Conservation (phyloP, 2,113 vertebrate species). For the Brachyhypopomus gauderio region DNA sequence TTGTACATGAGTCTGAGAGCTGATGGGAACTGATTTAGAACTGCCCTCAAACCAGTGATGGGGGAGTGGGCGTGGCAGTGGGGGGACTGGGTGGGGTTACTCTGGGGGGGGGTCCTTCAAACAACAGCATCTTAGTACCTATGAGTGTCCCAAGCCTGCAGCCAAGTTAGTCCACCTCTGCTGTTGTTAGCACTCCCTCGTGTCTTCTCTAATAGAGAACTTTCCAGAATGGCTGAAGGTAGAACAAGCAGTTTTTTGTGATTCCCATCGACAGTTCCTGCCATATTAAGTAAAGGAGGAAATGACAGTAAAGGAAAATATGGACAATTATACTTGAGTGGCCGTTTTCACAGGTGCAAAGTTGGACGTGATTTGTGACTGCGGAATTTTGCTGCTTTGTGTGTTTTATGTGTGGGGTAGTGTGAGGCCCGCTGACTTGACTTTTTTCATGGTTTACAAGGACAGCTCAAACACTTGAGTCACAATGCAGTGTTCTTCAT, state of each 20-base stretch:
- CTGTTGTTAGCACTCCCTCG: constrained; percentile 36
- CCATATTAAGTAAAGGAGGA: constrained; percentile 7
- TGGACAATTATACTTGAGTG: background rate
- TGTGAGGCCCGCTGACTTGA: background rate
- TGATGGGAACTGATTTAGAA: constrained; percentile 39
- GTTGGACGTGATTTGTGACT: background rate
- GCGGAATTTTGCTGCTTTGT: background rate
- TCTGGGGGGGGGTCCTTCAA: constrained; percentile 7
- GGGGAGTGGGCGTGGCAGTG: background rate
- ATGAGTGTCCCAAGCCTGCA: background rate
- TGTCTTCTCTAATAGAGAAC: constrained; percentile 34
- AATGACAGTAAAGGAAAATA: constrained; percentile 6
- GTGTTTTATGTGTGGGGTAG: background rate
- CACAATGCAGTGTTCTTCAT: background rate
- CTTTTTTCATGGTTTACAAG: background rate
- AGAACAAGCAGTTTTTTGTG: constrained; percentile 36
- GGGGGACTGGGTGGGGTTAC: background rate
- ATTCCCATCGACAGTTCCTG: constrained; percentile 22
- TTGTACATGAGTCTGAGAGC: constrained; percentile 41
- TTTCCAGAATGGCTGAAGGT: constrained; percentile 27
- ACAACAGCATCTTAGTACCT: constrained; percentile 8
- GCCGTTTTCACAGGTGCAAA: background rate
- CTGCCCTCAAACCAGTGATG: constrained; percentile 21
- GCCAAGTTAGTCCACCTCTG: constrained; percentile 37
- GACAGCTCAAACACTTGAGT: background rate